A percentile compares a stretch with the other conserved stretches of the same genome.
Evolutionary conservation across 2,888 invertebrate genomes (phyloP).

Genomic region (Sylvicola fuscatus): DNA sequence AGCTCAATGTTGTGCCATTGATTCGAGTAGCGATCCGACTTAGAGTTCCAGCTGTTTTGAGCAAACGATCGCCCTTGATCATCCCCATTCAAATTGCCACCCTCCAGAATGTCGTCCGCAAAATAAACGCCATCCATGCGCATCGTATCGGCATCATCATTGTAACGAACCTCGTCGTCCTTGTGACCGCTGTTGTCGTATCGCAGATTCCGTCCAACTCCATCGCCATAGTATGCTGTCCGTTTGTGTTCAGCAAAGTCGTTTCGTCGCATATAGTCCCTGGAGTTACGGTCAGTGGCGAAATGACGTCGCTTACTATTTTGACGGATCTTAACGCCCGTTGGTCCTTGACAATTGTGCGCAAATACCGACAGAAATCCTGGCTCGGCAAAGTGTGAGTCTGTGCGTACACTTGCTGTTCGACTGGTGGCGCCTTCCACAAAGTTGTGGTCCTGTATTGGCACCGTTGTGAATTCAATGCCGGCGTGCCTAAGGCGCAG

Average conservation of each 20-base stretch:
- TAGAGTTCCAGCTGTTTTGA: neutral
- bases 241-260: neutral
- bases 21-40: neutral
- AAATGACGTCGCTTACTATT: slow-evolving; percentile 15
- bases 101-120: slow-evolving; percentile 14
- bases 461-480: slow-evolving; percentile 55
- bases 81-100: neutral
- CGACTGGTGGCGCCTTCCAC: too few relatives aligned
- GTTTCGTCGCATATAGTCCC: neutral
- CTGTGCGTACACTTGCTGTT: slow-evolving; percentile 13
- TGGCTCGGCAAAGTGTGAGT: slow-evolving; percentile 66
- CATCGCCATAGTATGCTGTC: neutral
- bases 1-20: slow-evolving; percentile 4
- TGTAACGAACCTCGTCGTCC: neutral
- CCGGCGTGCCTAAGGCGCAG: slow-evolving; percentile 54
- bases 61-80: neutral
- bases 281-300: neutral
- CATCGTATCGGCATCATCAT: neutral
- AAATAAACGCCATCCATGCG: slow-evolving; percentile 16
- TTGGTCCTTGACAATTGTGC: slow-evolving; percentile 48
- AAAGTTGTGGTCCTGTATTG: slow-evolving; percentile 13
- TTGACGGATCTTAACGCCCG: slow-evolving; percentile 17
- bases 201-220: slow-evolving; percentile 12
- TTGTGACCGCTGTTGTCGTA: slow-evolving; percentile 9
- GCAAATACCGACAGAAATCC: slow-evolving; percentile 72